A percentile compares a stretch with the other conserved stretches of the same genome.
Conservation (phyloP, 2,888 invertebrate genomes). For the Lacanobia oleracea region DNA sequence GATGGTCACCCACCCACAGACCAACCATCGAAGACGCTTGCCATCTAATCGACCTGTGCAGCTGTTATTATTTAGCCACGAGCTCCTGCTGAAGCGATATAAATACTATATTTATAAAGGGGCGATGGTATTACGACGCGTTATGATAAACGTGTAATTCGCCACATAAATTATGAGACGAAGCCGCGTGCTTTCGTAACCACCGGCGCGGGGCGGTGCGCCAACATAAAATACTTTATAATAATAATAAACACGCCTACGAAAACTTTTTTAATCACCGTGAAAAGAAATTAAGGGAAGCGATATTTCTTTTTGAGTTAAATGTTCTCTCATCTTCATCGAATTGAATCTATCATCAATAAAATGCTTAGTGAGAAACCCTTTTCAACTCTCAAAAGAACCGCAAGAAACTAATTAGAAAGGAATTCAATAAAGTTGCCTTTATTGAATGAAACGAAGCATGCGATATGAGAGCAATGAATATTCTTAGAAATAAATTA, state of each 20-base stretch:
- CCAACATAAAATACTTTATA: slow-evolving; percentile 32
- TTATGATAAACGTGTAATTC: slow-evolving; percentile 72
- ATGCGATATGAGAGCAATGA: slow-evolving; percentile 29
- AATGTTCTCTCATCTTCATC: slow-evolving; percentile 18
- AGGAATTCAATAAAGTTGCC: slow-evolving; percentile 34
- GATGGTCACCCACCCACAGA: too few species aligned
- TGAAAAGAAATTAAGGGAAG: slow-evolving; percentile 24
- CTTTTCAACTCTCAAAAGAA: slow-evolving; percentile 35
- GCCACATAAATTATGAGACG: slow-evolving; percentile 66
- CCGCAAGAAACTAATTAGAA: slow-evolving; percentile 47
- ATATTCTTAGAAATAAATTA: slow-evolving; percentile 40
- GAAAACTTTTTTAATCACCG: slow-evolving; percentile 25
- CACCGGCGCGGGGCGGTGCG: slow-evolving; percentile 14
- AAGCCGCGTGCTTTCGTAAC: slow-evolving; percentile 20
- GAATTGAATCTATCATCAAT: slow-evolving; percentile 1
- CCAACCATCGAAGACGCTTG: too few species aligned
- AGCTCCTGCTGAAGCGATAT: slow-evolving; percentile 58
- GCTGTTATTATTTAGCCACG: too few species aligned
- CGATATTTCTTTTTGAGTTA: slow-evolving; percentile 1
- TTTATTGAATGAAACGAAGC: slow-evolving; percentile 37
- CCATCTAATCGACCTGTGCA: too few species aligned
- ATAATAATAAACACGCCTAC: slow-evolving; percentile 40
- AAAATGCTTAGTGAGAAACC: slow-evolving; percentile 14
- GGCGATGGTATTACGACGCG: slow-evolving; percentile 64
- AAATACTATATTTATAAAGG: slow-evolving; percentile 66